Conservation (phyloP, 1,140 invertebrate species). For the Oreohelix idahoensis region DNA sequence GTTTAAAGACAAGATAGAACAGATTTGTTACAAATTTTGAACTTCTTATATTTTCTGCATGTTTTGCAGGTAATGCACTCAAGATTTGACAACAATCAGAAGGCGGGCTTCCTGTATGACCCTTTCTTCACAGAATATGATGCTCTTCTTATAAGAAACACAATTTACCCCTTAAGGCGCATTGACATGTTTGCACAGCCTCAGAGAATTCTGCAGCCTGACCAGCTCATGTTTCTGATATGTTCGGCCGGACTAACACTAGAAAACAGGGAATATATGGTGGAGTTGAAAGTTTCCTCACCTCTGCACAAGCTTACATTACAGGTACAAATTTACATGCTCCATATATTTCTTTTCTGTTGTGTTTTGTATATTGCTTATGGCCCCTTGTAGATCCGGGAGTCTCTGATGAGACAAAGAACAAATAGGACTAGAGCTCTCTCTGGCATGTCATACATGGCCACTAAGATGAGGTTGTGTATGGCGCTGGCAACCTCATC, state of each 20-base stretch:
- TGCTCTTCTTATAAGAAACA: slow-evolving; percentile 63
- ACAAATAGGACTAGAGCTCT: no score
- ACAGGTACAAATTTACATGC: slow-evolving; percentile 13
- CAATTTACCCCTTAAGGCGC: slow-evolving; percentile 53
- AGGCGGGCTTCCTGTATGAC: slow-evolving; percentile 93
- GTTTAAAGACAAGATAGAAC: no score
- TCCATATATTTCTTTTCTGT: no score
- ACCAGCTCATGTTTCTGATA: slow-evolving; percentile 28
- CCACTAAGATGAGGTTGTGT: no score
- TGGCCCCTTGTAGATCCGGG: no score
- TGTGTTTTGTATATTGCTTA: no score
- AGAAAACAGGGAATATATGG: slow-evolving; percentile 13
- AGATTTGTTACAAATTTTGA: no score
- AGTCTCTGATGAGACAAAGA: no score
- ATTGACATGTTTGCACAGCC: slow-evolving; percentile 35
- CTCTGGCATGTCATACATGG: no score
- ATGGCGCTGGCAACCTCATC: no score
- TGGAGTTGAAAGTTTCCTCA: background rate
- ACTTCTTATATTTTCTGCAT: background rate
- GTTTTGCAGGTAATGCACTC: slow-evolving; percentile 55
- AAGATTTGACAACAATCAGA: slow-evolving; percentile 79
- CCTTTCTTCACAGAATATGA: slow-evolving; percentile 83
- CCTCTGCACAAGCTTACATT: background rate
- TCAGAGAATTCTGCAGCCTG: background rate
- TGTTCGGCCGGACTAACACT: background rate